phyloP scores from a whole-genome alignment of 2,888 invertebrate species.

The Eupsilia transversa region DNA sequence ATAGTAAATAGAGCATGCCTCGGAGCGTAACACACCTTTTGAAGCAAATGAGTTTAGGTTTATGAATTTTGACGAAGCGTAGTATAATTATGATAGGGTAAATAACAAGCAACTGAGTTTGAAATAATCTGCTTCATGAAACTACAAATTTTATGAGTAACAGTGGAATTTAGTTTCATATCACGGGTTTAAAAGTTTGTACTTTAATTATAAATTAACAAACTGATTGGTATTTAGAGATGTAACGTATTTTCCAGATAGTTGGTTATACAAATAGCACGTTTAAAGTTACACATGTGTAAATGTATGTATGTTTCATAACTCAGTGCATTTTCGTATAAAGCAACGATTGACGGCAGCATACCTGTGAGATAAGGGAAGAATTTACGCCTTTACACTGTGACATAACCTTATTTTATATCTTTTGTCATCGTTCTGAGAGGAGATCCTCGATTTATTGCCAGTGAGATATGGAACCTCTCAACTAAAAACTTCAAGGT shows the following conservation, averaged over 20 bases:
- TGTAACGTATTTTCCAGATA: background rate
- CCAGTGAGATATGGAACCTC: slow-evolving; percentile 60
- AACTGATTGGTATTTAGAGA: slow-evolving; percentile 16
- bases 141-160: slow-evolving; percentile 11
- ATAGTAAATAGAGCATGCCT: slow-evolving; percentile 49
- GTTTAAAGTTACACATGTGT: background rate
- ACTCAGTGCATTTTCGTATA: slow-evolving; percentile 55
- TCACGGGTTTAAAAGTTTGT: slow-evolving; percentile 23
- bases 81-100: slow-evolving; percentile 41
- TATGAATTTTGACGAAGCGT: slow-evolving; percentile 52
- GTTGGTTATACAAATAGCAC: background rate
- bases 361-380: slow-evolving; percentile 66
- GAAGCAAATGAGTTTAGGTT: slow-evolving; percentile 51
- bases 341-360: slow-evolving; percentile 56
- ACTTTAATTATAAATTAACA: slow-evolving; percentile 24
- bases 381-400: slow-evolving; percentile 68
- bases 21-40: slow-evolving; percentile 54
- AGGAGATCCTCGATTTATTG: slow-evolving; percentile 71
- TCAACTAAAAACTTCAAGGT: slow-evolving; percentile 56
- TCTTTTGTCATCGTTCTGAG: slow-evolving; percentile 68
- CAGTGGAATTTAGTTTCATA: slow-evolving; percentile 18
- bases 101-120: slow-evolving; percentile 44
- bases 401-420: slow-evolving; percentile 72
- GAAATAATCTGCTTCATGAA: slow-evolving; percentile 40
- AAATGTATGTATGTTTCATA: slow-evolving; percentile 32